These are phyloP conservation scores for Amphipoea lucens DNA, from an alignment of 2,888 invertebrate genomes.

Conservation along the genomic window DNA sequence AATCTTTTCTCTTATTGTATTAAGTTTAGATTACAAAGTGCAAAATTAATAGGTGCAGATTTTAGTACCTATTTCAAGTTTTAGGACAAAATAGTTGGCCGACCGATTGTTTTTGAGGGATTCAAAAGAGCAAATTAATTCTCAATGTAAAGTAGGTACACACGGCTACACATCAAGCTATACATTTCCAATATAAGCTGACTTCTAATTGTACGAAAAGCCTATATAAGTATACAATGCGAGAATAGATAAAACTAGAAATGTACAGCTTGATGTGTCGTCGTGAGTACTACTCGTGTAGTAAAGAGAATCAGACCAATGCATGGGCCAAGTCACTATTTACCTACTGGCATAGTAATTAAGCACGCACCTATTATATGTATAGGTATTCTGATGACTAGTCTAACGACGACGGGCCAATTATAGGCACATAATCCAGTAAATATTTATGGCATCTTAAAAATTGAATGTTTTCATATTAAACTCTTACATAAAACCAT, in stretches of 20 bases:
- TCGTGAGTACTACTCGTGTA: neutral
- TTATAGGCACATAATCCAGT: neutral
- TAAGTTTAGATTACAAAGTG: neutral
- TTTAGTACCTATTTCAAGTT: neutral
- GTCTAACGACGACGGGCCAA: constrained; percentile 1
- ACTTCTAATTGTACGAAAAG: too few species aligned
- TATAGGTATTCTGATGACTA: constrained; percentile 2
- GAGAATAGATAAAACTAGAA: too few species aligned
- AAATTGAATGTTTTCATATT: neutral
- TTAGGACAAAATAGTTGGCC: neutral
- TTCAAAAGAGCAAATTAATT: neutral
- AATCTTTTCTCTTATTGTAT: too few species aligned
- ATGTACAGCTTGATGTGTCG: too few species aligned
- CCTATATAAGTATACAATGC: too few species aligned
- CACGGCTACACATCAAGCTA: too few species aligned
- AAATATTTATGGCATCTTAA: constrained; percentile 3
- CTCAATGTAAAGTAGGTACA: neutral
- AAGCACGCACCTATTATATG: neutral
- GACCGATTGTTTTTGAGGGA: neutral
- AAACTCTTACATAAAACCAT: neutral
- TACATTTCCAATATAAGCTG: too few species aligned
- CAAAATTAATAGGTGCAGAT: neutral
- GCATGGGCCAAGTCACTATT: neutral
- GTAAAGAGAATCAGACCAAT: neutral
- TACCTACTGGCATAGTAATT: neutral